Evolutionary conservation across 2,888 invertebrate genomes (phyloP).

Genomic region (Stenodera caucasica): DNA sequence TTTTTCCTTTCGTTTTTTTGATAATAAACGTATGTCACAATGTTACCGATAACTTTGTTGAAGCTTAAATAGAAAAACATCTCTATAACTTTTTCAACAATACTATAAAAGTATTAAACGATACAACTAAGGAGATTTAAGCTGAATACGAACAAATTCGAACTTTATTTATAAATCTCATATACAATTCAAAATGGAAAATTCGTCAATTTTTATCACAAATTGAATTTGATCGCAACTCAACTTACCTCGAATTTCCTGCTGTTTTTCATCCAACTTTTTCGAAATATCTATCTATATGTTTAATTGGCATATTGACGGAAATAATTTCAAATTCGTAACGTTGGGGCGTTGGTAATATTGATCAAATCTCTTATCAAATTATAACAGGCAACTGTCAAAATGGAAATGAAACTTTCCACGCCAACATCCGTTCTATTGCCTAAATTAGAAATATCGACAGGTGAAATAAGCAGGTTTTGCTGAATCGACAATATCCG

Average conservation of each 20-base stretch:
- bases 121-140: background rate
- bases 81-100: constrained; percentile 21
- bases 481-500: constrained; percentile 40
- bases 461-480: constrained; percentile 37
- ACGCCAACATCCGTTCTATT: constrained; percentile 27
- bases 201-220: too few species aligned
- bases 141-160: background rate
- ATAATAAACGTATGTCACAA: constrained; percentile 27
- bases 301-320: background rate
- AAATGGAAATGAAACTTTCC: constrained; percentile 37
- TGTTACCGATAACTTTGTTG: constrained; percentile 23
- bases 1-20: constrained; percentile 12
- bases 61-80: constrained; percentile 14
- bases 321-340: background rate
- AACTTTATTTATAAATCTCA: too few species aligned
- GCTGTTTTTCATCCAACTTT: background rate
- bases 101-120: background rate
- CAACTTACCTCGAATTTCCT: background rate
- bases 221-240: background rate
- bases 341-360: background rate
- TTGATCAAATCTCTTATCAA: background rate
- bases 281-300: background rate
- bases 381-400: constrained; percentile 6
- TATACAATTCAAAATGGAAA: too few species aligned
- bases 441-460: constrained; percentile 39